These are phyloP conservation scores for Dunckerocampus dactyliophorus DNA, from an alignment of 2,113 vertebrate species.

Conservation along the genomic window DNA sequence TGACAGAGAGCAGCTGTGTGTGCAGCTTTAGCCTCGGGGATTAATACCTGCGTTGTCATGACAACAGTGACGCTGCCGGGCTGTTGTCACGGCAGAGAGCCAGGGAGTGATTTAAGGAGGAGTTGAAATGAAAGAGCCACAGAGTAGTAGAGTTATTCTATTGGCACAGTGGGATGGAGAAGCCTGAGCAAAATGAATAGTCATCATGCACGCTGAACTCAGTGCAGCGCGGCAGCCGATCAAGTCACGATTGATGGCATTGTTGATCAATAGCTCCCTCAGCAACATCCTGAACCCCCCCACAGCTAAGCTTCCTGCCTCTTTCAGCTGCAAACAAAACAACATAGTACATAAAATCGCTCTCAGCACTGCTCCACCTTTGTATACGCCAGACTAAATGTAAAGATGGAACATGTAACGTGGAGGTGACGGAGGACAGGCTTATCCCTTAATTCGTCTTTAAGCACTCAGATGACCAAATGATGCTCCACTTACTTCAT, in stretches of 20 bases:
- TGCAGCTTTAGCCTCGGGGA: slow-evolving; percentile 31
- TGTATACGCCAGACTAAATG: too few relatives aligned
- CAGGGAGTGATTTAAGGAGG: slow-evolving; percentile 40
- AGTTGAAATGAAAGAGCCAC: neutral
- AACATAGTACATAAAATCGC: too few relatives aligned
- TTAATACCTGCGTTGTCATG: slow-evolving; percentile 61
- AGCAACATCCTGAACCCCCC: slow-evolving; percentile 15
- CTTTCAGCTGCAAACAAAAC: too few relatives aligned
- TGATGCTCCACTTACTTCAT: slow-evolving; percentile 61
- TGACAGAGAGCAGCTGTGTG: slow-evolving; percentile 10
- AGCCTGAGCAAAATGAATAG: too few relatives aligned
- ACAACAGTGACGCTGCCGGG: slow-evolving; percentile 50
- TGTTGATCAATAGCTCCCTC: slow-evolving; percentile 36
- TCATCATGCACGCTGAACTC: too few relatives aligned
- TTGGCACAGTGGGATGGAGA: neutral
- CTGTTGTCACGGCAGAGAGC: slow-evolving; percentile 35
- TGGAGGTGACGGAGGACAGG: slow-evolving; percentile 16
- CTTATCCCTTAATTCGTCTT: slow-evolving; percentile 59
- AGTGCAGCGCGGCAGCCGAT: neutral
- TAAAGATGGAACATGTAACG: neutral
- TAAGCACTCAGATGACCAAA: slow-evolving; percentile 60
- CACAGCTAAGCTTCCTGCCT: too few relatives aligned
- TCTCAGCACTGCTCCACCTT: too few relatives aligned
- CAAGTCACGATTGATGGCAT: slow-evolving; percentile 12
- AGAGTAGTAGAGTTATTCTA: neutral